Conservation (phyloP, 2,888 invertebrate species). For the Eubasilissa splendida region DNA sequence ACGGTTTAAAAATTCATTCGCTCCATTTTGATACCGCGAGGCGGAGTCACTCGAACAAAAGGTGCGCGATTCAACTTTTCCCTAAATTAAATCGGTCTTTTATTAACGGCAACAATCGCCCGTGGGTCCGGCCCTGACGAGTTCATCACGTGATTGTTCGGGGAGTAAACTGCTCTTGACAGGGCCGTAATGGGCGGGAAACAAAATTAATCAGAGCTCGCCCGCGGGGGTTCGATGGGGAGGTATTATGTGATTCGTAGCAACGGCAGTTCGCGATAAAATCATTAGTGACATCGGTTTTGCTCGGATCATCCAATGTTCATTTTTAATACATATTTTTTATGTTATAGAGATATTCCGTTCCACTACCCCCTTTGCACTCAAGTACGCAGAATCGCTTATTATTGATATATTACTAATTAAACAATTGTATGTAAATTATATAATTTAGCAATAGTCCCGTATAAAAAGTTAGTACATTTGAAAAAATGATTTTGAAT, state of each 20-base stretch:
- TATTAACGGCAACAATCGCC: slow-evolving; percentile 31
- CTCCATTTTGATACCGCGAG: background rate
- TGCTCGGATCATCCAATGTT: background rate
- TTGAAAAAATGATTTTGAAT: too few relatives aligned
- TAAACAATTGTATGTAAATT: too few relatives aligned
- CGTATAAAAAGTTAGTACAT: too few relatives aligned
- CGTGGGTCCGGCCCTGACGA: slow-evolving; percentile 24
- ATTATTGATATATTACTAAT: too few relatives aligned
- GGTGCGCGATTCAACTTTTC: slow-evolving; percentile 5
- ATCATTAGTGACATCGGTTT: background rate
- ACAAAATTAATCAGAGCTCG: slow-evolving; percentile 32
- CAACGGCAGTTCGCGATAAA: background rate
- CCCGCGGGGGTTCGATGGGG: slow-evolving; percentile 6
- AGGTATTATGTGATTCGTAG: slow-evolving; percentile 11
- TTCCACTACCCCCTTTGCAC: too few relatives aligned
- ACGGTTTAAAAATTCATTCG: background rate
- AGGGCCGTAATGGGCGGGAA: slow-evolving; percentile 28
- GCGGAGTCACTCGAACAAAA: slow-evolving; percentile 4
- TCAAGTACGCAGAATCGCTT: too few relatives aligned
- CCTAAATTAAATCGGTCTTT: slow-evolving; percentile 19
- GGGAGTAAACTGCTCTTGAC: slow-evolving; percentile 17
- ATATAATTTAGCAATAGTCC: too few relatives aligned
- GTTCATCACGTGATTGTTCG: slow-evolving; percentile 22
- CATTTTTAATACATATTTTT: too few relatives aligned
- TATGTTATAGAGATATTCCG: too few relatives aligned